Base-by-base conservation (phyloP, 2,113 vertebrate genomes). In the Leuciscus idus region DNA sequence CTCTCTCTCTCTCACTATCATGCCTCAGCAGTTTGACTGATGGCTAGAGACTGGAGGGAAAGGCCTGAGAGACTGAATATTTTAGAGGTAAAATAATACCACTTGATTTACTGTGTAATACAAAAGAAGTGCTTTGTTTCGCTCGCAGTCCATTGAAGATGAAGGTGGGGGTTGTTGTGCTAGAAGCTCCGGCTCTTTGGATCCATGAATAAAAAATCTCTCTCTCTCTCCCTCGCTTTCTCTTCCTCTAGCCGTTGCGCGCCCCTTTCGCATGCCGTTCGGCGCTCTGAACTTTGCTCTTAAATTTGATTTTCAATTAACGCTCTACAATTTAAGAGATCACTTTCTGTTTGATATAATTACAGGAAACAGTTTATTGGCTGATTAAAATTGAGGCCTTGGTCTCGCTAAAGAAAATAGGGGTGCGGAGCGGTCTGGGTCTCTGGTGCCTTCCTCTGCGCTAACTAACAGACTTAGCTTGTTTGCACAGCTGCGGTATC, bases 11-110 rank as follows among this genome's bases (percentile, higher is more conserved):
- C 50, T 95, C 95, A 91, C 94, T 85, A 96, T 97, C 96, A 97
- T 96, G 96, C 96, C 97, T 97, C 97, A 97, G 96, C 96, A 96
- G 96, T 97, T 98, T 98, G 97, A 95, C 96, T 94, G 94, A 95
- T 95, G 93, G 93, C 92, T 94, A 95, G 96, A 97, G 96, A 97
- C 96, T 95, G 94, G 94, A 96, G 96, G 97, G 96, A 97, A 96
- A 98, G 96, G 96, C 97, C 97, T 97, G 95, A 95, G 96, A 98
- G 97, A 95, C 97, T 97, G 97, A 97, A 96, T 97, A 98, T 97
- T 98, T 98, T 96, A 97, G 97, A 90, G 92, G 93, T 95, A 95
- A 95, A 99, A 98, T 97, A 98, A 98, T 97, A 97, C 96, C 96
- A 96, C 96, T 98, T 97, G 97, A 98, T 98, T 98, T 98, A 97